phyloP scores from a whole-genome alignment of 2,113 vertebrate species.

The Nesogale talazaci region DNA sequence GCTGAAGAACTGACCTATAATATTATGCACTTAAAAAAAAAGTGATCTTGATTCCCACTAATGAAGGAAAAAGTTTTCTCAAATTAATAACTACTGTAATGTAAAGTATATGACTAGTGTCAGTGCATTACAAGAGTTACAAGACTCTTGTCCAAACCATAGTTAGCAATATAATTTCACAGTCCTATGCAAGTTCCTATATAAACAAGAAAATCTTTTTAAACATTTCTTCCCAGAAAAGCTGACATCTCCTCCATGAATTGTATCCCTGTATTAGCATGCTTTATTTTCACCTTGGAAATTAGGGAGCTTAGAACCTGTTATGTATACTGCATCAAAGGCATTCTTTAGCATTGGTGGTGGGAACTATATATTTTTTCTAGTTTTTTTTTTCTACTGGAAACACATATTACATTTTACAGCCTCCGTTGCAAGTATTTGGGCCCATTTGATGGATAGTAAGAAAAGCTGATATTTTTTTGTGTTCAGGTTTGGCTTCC shows the following conservation, averaged over 20 bases:
- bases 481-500: background rate
- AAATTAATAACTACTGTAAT: conserved; percentile 55
- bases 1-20: background rate
- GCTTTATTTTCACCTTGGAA: background rate
- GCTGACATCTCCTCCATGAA: background rate
- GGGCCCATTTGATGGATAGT: background rate
- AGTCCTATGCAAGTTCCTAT: background rate
- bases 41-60: background rate
- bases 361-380: background rate
- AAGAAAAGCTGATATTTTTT: background rate
- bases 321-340: background rate
- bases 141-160: conserved; percentile 34
- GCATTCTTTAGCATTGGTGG: background rate
- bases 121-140: conserved; percentile 32
- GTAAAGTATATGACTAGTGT: conserved; percentile 30
- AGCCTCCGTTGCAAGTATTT: background rate
- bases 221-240: conserved; percentile 30
- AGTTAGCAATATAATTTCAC: background rate
- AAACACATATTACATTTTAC: background rate
- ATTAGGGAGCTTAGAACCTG: background rate
- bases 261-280: background rate
- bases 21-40: conserved; percentile 9
- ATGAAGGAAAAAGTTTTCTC: conserved; percentile 51
- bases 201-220: background rate
- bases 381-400: background rate